Evolutionary conservation across 92 coral and sea anemone species (phyloP), one percentile per base, ranked within the genome.

Genomic region (Siderastrea siderea): DNA sequence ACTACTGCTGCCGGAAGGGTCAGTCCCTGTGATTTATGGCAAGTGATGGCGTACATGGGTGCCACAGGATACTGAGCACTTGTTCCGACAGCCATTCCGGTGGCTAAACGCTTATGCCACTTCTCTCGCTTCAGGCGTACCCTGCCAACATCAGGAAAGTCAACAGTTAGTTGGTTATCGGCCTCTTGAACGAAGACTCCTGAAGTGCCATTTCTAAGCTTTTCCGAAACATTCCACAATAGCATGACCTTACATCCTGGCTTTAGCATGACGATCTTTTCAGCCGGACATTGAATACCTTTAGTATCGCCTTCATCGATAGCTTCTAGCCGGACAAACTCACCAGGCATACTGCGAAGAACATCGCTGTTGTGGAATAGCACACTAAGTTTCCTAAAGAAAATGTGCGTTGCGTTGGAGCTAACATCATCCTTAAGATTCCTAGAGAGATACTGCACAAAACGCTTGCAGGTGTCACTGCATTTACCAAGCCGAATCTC

Each of bases 21-120:
- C 53, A 85, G 83, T 43, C 63, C 88, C 60, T 83, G 80, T 1
- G 75, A 26, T 12, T 77, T 84, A 63, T 89, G 92, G 61, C 89
- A 84, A 1, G 92, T 89, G 14, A 89, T 55, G 7, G 78, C 92
- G 69, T 89, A 89, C 16, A 77, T 38, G 3, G 53, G 62, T 15
- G 74, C 71, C 46, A 89, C 38, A 14, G 89, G 92, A 73, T 78
- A 84, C 58, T 89, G 92, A 6, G 2, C 10, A 9, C 19, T 38
- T 6, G 78, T 57, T 15, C 92, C 92, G 11, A 83, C 49, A 3
- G 74, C 49, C 3, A 38, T 50, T 3, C 84, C 92, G 44, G 19
- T 2, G 4, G 10, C 10, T 53, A 10, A 53, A 53, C 4, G 57
- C 57, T 53, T 53, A 53, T 53, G n/a, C 47, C 82, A 77, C 46